Conservation (phyloP, 2,888 invertebrate species). For the Tenthredo amoena region DNA sequence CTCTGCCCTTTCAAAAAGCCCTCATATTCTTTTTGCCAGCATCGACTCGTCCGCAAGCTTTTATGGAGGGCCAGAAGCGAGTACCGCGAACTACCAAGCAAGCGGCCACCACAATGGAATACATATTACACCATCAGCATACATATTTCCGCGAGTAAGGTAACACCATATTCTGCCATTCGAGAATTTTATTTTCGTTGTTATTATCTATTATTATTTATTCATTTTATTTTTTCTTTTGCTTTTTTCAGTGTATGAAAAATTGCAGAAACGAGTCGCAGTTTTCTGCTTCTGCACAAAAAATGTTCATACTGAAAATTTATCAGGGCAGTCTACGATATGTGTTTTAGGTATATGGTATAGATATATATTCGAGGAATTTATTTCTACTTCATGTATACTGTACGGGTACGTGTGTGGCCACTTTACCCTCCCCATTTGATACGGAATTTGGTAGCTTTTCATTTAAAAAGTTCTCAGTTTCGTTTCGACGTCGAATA, state of each 20-base stretch:
- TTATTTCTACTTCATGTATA: not conserved
- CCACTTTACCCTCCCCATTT: not conserved
- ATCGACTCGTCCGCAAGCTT: constrained; percentile 48
- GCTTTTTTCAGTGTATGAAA: not conserved
- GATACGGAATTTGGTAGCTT: not conserved
- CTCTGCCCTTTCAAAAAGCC: not conserved
- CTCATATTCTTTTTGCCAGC: not conserved
- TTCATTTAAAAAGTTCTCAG: not conserved
- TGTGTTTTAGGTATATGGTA: not conserved
- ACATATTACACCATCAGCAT: constrained; percentile 53
- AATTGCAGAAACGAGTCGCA: not conserved
- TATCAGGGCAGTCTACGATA: not conserved
- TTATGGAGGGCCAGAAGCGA: constrained; percentile 49
- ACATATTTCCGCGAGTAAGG: constrained; percentile 49
- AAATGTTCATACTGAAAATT: not conserved
- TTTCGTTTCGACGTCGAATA: not conserved
- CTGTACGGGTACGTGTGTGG: not conserved
- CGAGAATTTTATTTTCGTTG: not conserved
- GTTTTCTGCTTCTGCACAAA: not conserved
- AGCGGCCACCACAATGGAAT: constrained; percentile 55
- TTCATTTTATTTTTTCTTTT: too few species aligned
- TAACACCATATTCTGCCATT: constrained; percentile 27
- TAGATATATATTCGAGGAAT: not conserved
- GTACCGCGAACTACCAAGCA: constrained; percentile 12
- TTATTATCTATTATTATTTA: not conserved